Evolutionary conservation across 2,113 vertebrate genomes (phyloP), one percentile per base, ranked within the genome.

Genomic region (Peromyscus californicus): DNA sequence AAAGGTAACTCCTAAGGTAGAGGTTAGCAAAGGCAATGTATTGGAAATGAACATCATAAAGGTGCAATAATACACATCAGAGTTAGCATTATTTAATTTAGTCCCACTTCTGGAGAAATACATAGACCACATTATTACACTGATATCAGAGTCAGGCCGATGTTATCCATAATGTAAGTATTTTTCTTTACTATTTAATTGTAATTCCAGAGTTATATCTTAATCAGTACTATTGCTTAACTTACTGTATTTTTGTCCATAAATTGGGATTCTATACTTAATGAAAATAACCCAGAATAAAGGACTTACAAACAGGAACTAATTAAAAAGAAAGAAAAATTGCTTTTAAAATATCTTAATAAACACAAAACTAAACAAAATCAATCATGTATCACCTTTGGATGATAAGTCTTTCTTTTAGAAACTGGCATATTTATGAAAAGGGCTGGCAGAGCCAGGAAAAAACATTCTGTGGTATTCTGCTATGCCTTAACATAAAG

Each of bases 51-150:
- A 19, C 72, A 26, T 75, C 57, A n/a, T 54, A 65, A 61, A 92
- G 31, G n/a, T 80, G 15, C 4, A 92, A 80, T 17, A 82, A 24
- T n/a, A 80, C 48, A 16, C n/a, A 70, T 78, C 29, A 90, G 16
- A 76, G 33, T 84, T 57, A 79, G 54, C 15, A 94, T 33, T 86
- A 94, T 94, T 94, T 85, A 79, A 75, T 84, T 85, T 19, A 80
- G 39, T 80, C 21, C 33, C 5, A 54, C 48, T 65, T 89, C 45
- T 70, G 16, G 10, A 33, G 12, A 91, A 95, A 76, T 57, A 87
- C 1, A 88, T 29, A 70, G 13, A 87, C 5, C 0, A 26, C 13
- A 87, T 65, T 54, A 57, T 42, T 83, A 48, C 15, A 65, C 29
- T 89, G 61, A 84, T 59, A 57, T 36, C 63, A 88, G 76, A 84